Evolutionary conservation across 92 coral and sea anemone genomes (phyloP), one percentile per base, ranked within the genome.

Genomic region (Paramuricea clavata): DNA sequence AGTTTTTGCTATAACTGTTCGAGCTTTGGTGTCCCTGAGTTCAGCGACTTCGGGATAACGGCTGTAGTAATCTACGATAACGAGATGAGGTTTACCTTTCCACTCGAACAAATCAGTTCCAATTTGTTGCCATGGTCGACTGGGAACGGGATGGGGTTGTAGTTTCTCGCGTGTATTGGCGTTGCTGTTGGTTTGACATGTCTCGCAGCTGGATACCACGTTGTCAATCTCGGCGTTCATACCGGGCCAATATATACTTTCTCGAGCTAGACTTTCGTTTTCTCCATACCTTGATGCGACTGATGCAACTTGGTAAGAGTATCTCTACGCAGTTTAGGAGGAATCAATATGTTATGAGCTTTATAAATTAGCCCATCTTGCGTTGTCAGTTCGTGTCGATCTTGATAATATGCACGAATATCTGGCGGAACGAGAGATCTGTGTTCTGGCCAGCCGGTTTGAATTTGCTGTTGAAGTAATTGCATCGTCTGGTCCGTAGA

Each of bases 211-310:
- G 11, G 91, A 87, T 17, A 90, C 70, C 44, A 32, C 27, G 32
- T 87, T 81, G n/a, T 90, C 86, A 0, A 87, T 90, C 41, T 90
- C 88, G 2, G 88, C 34, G 22, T 57, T 43, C 91, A 87, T 87
- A 9, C 88, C 89, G 0, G 93, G 93, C 93, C 93, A 90, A 69
- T 86, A 87, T 25, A 90, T 76, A 30, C 85, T 60, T 62, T 90
- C 87, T 23, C 83, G 60, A 11, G 93, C 91, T 39, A 87, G 85
- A 15, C 81, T 68, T 87, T 90, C 41, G 86, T 87, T 49, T 90
- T 90, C 88, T 87, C 88, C 17, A 87, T 90, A 32, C 93, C 91
- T 86, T 90, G 91, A 42, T 90, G 91, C 19, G 91, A 90, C 16
- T 34, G 70, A 82, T 87, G 93, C 6, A 90, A 80, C 33, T 87